phyloP scores from a whole-genome alignment of 2,797 vertebrate genomes.

The Zalophus californianus region DNA sequence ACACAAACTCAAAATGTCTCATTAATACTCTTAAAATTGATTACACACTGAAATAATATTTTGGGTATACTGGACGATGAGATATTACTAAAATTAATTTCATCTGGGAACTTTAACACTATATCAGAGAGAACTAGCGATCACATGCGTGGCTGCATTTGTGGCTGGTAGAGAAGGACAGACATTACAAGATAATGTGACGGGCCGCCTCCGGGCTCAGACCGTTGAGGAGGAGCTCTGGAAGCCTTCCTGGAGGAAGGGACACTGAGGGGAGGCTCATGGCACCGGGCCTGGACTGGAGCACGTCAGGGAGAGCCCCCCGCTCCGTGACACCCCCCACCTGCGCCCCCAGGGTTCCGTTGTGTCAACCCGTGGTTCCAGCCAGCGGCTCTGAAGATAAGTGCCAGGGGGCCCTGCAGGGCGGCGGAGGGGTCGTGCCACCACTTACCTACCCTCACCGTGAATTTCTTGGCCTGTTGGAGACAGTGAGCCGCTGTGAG shows the following conservation, averaged over 20 bases:
- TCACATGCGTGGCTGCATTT: rapidly evolving
- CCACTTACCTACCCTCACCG: constrained; percentile 92
- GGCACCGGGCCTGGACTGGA: not conserved
- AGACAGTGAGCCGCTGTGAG: constrained; percentile 97
- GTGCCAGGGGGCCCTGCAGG: not conserved
- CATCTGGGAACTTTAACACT: no score
- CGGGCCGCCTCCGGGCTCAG: not conserved
- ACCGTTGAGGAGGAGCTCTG: not conserved
- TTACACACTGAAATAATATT: not conserved
- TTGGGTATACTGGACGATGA: rapidly evolving
- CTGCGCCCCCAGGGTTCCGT: not conserved
- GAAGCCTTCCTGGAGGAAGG: not conserved
- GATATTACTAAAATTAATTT: no score
- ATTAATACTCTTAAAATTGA: no score
- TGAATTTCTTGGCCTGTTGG: constrained; percentile 90
- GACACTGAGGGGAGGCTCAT: rapidly evolving
- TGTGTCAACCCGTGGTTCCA: no score
- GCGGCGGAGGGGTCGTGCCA: not conserved
- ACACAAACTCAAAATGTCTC: not conserved
- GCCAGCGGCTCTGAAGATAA: not conserved
- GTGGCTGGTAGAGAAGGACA: not conserved
- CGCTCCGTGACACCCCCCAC: no score
- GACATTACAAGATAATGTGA: no score
- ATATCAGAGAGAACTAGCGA: no score
- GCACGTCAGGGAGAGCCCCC: not conserved